Percentiles rank a stretch among this genome's conserved stretches.
phyloP scores from a whole-genome alignment of 2,888 invertebrate species.

The Ecdyonurus torrentis region DNA sequence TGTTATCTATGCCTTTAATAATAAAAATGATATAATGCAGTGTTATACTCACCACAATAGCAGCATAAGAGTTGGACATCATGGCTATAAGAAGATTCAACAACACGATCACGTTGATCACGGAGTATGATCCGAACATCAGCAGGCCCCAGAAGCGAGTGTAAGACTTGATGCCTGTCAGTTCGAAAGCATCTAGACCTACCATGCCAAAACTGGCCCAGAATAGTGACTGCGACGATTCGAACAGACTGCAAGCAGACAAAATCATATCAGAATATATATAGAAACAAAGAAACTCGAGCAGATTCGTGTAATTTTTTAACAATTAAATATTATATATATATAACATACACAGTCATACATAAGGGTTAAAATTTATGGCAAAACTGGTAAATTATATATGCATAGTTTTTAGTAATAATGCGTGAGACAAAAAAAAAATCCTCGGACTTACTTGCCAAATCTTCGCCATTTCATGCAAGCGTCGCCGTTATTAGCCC shows the following conservation, averaged over 20 bases:
- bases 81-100: conserved; percentile 90
- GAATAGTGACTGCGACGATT: conserved; percentile 86
- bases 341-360: no score
- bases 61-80: conserved; percentile 94
- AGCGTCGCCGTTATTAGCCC: conserved; percentile 56
- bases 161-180: conserved; percentile 73
- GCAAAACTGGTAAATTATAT: no score
- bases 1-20: no score
- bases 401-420: no score
- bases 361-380: no score
- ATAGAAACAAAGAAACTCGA: no score
- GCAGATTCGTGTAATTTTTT: no score
- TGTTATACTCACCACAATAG: conserved; percentile 59
- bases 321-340: no score
- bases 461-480: conserved; percentile 78
- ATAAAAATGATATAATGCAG: no score
- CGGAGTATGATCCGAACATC: conserved; percentile 92
- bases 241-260: conserved; percentile 55
- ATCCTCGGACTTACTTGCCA: conserved; percentile 54
- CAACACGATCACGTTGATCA: conserved; percentile 86
- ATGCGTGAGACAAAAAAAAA: no score
- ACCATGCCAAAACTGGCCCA: conserved; percentile 94
- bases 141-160: conserved; percentile 89
- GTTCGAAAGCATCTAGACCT: conserved; percentile 71
- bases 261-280: neutral